Evolutionary conservation across 30 jellyfish, hydroid and myxozoan genomes (phyloP).

Genomic region (Rhopilema esculentum): DNA sequence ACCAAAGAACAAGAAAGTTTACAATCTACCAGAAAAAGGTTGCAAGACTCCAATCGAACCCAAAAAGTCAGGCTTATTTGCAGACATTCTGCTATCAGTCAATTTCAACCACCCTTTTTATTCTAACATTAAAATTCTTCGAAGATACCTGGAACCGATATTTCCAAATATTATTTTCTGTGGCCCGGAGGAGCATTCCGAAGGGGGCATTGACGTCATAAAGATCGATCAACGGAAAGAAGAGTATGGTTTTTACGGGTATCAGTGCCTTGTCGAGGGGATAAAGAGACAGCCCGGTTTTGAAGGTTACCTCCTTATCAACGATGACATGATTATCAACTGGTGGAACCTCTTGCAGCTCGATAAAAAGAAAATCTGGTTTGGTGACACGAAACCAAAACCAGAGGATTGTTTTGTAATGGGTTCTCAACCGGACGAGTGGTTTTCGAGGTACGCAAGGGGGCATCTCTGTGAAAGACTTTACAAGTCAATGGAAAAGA

Average conservation of each 20-base stretch:
- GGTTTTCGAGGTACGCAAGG: constrained; percentile 43
- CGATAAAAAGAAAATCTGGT: constrained; percentile 63
- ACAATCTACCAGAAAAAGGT: background rate
- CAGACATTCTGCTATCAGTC: constrained; percentile 58
- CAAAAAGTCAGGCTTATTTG: background rate
- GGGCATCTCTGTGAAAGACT: constrained; percentile 46
- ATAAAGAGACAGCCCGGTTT: constrained; percentile 58
- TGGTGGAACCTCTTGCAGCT: constrained; percentile 70
- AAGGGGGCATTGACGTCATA: constrained; percentile 4
- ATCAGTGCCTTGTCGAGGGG: constrained; percentile 69
- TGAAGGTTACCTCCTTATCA: constrained; percentile 64
- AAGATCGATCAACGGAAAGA: constrained; percentile 5
- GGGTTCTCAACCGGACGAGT: constrained; percentile 9
- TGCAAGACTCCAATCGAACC: background rate
- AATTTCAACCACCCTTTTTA: constrained; percentile 77
- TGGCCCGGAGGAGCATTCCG: constrained; percentile 59
- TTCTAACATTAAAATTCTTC: constrained; percentile 33
- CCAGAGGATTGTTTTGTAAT: background rate
- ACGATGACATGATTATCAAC: constrained; percentile 75
- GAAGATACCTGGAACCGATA: constrained; percentile 28
- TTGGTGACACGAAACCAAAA: constrained; percentile 19
- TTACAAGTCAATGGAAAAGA: constrained; percentile 14
- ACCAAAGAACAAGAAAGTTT: background rate
- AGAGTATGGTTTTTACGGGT: constrained; percentile 73
- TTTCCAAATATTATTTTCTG: constrained; percentile 65